Base-by-base conservation (phyloP, 2,797 vertebrate genomes). In the Cynodonichthys magdalenae region DNA sequence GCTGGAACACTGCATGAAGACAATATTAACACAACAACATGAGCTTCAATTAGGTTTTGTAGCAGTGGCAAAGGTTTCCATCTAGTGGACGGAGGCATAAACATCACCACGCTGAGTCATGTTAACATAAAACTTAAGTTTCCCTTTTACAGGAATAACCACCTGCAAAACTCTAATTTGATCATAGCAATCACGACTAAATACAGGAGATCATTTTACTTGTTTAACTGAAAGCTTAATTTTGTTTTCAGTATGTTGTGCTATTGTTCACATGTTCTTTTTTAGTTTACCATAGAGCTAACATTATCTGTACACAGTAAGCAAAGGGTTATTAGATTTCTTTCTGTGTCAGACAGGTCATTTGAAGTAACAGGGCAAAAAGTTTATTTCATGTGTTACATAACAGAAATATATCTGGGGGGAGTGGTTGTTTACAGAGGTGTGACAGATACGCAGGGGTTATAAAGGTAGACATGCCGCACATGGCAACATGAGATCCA, bases 21-120 rank as follows among this genome's bases (percentile, higher is more conserved):
- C 70, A 39, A 62, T 0, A 46, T 2, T 9, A n/a, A 19, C 41
- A 11, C 3, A 53, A 27, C 65, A 68, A 67, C 69, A 73, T 36
- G 11, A 18, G 41, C 14, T 19, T 41, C 14, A 17, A 14, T 36
- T 50, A 3, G 17, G 11, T n/a, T 12, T 12, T 46, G 1, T 4
- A 19, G n/a, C 28, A 55, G 34, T 19, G 17, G 31, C 31, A 62
- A 70, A 68, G 41, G 27, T 66, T 24, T 44, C 84, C 83, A 80
- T 74, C 87, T 88, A 71, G 88, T 90, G 87, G 81, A 70, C 6
- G 3, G 12, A 73, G 17, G n/a, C 36, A 42, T 47, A 5, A 7
- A 75, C 9, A 64, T 50, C 53, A 64, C 9, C 27, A 6, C 48
- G 41, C 29, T 36, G 39, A 45, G 2, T 59, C 50, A 36, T 36